A percentile compares a stretch with the other conserved stretches of the same genome.
Evolutionary conservation across 2,797 vertebrate species (phyloP).

Genomic region (Spheniscus humboldti): DNA sequence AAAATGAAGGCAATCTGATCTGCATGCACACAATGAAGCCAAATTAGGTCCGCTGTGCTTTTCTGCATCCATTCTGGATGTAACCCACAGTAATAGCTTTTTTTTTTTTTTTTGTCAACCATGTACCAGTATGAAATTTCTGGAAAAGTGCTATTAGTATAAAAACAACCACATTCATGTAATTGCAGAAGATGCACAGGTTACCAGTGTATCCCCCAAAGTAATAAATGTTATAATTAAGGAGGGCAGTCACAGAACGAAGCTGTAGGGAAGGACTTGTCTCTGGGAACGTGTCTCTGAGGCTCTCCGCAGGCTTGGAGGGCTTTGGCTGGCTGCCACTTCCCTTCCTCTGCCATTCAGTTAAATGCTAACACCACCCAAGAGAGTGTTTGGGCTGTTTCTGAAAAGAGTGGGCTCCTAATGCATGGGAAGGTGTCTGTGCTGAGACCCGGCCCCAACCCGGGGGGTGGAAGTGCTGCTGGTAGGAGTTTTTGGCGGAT

Average conservation of each 20-base stretch:
- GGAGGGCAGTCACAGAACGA: neutral
- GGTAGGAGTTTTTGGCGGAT: neutral
- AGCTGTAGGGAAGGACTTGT: neutral
- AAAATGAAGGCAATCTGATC: neutral
- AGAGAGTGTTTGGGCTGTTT: neutral
- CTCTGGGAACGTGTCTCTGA: neutral
- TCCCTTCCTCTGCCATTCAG: neutral
- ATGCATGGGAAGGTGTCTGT: fast-evolving
- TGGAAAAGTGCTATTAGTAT: neutral
- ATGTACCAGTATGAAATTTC: neutral
- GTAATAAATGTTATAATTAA: neutral
- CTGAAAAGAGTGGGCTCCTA: neutral
- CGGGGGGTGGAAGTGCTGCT: fast-evolving
- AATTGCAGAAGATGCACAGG: neutral
- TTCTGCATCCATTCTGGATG: neutral
- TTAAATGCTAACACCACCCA: neutral
- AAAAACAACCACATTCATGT: neutral
- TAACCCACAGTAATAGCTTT: neutral
- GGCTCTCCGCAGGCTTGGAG: neutral
- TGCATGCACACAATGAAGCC: neutral
- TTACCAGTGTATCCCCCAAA: neutral
- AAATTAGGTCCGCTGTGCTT: neutral
- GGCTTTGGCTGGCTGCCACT: neutral
- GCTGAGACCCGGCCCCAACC: neutral
- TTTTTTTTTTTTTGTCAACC: neutral